A percentile compares a stretch with the other conserved stretches of the same genome.
Conservation (phyloP, 1,140 invertebrate species). For the Apis cerana region DNA sequence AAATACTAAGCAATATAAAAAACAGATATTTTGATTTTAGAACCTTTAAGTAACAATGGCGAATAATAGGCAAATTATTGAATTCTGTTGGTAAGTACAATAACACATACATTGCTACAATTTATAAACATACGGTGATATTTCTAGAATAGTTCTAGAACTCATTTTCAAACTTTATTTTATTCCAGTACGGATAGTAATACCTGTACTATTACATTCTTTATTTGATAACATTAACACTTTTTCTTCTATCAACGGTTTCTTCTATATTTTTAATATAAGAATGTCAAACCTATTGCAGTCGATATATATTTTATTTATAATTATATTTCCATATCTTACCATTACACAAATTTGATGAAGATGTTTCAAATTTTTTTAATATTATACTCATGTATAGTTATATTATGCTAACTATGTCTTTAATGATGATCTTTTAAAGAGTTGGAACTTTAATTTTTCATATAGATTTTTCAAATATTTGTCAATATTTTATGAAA, state of each 20-base stretch:
- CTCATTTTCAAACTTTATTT: slow-evolving; percentile 55
- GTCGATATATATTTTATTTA: slow-evolving; percentile 60
- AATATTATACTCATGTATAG: slow-evolving; percentile 35
- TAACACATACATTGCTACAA: slow-evolving; percentile 58
- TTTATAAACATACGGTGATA: slow-evolving; percentile 56
- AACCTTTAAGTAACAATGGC: slow-evolving; percentile 69
- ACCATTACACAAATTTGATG: slow-evolving; percentile 43
- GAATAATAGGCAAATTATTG: slow-evolving; percentile 62
- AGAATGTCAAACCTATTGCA: slow-evolving; percentile 61
- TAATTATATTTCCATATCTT: slow-evolving; percentile 51
- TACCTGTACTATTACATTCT: slow-evolving; percentile 64
- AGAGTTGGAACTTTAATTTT: slow-evolving; percentile 35
- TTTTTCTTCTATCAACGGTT: slow-evolving; percentile 61
- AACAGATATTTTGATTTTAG: slow-evolving; percentile 64
- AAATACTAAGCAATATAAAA: slow-evolving; percentile 43
- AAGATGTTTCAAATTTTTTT: slow-evolving; percentile 44
- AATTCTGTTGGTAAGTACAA: slow-evolving; percentile 66
- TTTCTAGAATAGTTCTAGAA: slow-evolving; percentile 49
- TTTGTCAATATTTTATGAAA: slow-evolving; percentile 25
- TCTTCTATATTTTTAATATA: slow-evolving; percentile 59
- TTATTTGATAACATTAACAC: slow-evolving; percentile 63
- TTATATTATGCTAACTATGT: slow-evolving; percentile 29
- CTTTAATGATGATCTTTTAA: slow-evolving; percentile 19
- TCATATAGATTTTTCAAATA: background rate
- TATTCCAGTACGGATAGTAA: slow-evolving; percentile 62